Percentiles rank a stretch among this genome's conserved stretches.
Conservation (phyloP, 1,140 invertebrate genomes). For the Metopolophium dirhodum region DNA sequence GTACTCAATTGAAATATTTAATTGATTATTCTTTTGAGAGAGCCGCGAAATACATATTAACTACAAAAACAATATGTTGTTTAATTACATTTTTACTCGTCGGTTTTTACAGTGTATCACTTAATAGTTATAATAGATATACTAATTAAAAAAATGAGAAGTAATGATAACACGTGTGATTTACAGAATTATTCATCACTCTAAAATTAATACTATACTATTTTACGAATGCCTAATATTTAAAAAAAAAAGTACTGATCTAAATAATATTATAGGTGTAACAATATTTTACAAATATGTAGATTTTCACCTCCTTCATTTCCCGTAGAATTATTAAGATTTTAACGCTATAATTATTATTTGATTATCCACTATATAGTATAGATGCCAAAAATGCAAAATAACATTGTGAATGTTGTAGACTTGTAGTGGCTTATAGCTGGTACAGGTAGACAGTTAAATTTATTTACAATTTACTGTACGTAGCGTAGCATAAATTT, state of each 20-base stretch:
- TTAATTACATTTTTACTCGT: constrained; percentile 26
- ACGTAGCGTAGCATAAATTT: neutral
- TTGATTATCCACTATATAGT: neutral
- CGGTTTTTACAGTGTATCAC: neutral
- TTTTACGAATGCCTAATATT: neutral
- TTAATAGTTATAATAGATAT: neutral
- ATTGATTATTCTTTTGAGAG: constrained; percentile 23
- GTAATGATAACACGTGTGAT: neutral
- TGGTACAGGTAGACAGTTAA: neutral
- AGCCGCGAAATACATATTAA: neutral
- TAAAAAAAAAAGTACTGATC: neutral
- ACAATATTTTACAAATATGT: neutral
- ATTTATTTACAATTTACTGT: neutral
- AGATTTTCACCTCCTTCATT: neutral
- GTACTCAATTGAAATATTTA: constrained; percentile 40
- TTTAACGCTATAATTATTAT: too few relatives aligned
- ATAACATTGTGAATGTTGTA: neutral
- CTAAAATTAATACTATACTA: neutral
- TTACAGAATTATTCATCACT: constrained; percentile 7
- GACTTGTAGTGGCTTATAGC: neutral
- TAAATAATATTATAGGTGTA: neutral
- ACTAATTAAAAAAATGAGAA: neutral
- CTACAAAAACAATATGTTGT: neutral
- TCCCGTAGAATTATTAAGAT: neutral
- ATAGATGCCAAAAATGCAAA: neutral